Percentiles rank a stretch among this genome's conserved stretches.
Evolutionary conservation across 2,113 vertebrate genomes (phyloP).

Genomic region (Hirundichthys speculiger): DNA sequence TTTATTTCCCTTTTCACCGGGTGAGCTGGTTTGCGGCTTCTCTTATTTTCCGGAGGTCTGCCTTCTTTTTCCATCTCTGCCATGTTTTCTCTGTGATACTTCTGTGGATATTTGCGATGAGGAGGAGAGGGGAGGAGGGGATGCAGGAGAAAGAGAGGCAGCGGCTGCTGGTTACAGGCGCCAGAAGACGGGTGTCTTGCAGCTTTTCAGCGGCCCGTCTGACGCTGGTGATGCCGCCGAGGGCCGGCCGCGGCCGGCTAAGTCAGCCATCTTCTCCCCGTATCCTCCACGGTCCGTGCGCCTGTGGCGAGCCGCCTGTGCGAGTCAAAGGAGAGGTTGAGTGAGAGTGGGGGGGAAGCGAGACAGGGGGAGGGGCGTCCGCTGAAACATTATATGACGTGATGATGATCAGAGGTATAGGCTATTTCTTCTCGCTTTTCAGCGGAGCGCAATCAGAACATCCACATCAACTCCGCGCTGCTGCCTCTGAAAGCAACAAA

Average conservation of each 20-base stretch:
- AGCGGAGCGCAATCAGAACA: conserved; percentile 66
- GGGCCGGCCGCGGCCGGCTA: conserved; percentile 81
- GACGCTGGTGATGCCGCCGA: conserved; percentile 80
- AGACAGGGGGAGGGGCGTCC: conserved; percentile 85
- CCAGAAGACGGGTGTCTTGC: conserved; percentile 79
- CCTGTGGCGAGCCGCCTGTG: conserved; percentile 82
- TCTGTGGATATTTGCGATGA: conserved; percentile 81
- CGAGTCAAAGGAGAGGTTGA: conserved; percentile 84
- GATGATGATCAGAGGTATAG: conserved; percentile 77
- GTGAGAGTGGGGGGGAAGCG: conserved; percentile 71
- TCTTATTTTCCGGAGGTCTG: conserved; percentile 98
- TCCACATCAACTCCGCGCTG: conserved; percentile 62
- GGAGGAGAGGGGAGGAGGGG: conserved; percentile 32
- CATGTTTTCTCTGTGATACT: conserved; percentile 88
- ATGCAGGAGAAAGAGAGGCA: conserved; percentile 46
- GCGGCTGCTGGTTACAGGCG: conserved; percentile 81
- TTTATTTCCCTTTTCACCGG: conserved; percentile 99
- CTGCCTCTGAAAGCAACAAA: conserved; percentile 52
- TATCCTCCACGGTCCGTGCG: conserved; percentile 79
- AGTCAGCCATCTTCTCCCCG: conserved; percentile 93
- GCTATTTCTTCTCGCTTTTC: conserved; percentile 80
- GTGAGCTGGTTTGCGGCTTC: conserved; percentile 95
- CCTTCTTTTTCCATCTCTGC: conserved; percentile 99
- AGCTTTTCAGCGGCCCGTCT: conserved; percentile 74
- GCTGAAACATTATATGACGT: conserved; percentile 85